Evolutionary conservation across 1,140 invertebrate species (phyloP).

Genomic region (Psilanteris sp.): DNA sequence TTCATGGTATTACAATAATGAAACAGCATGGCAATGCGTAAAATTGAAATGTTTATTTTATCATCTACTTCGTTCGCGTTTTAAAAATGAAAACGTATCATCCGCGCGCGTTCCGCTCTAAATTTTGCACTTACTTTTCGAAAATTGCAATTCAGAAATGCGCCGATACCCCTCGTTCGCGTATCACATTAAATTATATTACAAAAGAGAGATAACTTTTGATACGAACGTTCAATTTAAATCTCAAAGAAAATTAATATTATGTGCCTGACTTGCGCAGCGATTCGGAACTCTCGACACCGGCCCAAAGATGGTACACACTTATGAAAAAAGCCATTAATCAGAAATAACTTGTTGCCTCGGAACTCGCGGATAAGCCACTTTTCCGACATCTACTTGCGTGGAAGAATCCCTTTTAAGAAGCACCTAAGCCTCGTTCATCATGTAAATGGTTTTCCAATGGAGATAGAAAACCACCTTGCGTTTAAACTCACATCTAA

Average conservation of each 20-base stretch:
- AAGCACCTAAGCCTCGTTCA: constrained; percentile 61
- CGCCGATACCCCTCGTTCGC: too few relatives aligned
- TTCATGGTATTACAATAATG: constrained; percentile 9
- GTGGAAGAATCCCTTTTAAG: constrained; percentile 62
- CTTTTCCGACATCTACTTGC: constrained; percentile 54
- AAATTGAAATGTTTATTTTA: constrained; percentile 8
- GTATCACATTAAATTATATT: too few relatives aligned
- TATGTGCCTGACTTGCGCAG: too few relatives aligned
- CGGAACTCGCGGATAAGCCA: constrained; percentile 58
- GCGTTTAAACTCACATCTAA: constrained; percentile 45
- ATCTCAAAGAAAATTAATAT: too few relatives aligned
- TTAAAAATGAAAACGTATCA: constrained; percentile 7
- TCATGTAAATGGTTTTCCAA: constrained; percentile 67
- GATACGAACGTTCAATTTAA: too few relatives aligned
- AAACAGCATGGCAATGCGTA: constrained; percentile 4
- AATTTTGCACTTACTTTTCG: neutral
- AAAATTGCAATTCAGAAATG: too few relatives aligned
- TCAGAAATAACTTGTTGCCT: constrained; percentile 65
- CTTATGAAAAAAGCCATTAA: constrained; percentile 59
- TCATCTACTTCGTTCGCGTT: neutral
- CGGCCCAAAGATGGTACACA: too few relatives aligned
- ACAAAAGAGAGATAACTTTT: too few relatives aligned
- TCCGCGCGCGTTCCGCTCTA: too few relatives aligned
- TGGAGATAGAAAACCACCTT: constrained; percentile 63
- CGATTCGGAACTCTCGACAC: too few relatives aligned